Evolutionary conservation across 1,140 invertebrate genomes (phyloP).

Genomic region (Trichonephila inaurata): DNA sequence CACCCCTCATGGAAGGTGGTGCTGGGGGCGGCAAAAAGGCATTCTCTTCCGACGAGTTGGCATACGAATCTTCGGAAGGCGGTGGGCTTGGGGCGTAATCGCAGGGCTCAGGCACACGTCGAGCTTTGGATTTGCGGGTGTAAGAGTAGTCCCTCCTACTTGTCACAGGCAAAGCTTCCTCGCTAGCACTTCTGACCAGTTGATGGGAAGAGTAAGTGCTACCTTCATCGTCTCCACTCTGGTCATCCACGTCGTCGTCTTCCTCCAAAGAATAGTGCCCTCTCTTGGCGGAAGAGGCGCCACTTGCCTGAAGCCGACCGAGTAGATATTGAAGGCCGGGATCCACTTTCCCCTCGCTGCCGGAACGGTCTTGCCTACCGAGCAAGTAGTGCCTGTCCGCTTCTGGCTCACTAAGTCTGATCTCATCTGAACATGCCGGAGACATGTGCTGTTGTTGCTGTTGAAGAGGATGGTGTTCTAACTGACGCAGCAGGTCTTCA

Average conservation of each 20-base stretch:
- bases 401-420: constrained; percentile 94
- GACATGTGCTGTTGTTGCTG: constrained; percentile 86
- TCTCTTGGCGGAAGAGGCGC: constrained; percentile 62
- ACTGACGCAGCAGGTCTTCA: constrained; percentile 93
- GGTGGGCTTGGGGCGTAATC: constrained; percentile 78
- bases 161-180: constrained; percentile 88
- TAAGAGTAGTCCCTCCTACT: constrained; percentile 77
- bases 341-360: constrained; percentile 67
- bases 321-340: constrained; percentile 71
- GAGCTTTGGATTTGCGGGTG: constrained; percentile 68
- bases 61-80: constrained; percentile 78
- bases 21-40: constrained; percentile 72
- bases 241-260: constrained; percentile 55
- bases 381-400: constrained; percentile 88
- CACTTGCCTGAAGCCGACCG: constrained; percentile 68
- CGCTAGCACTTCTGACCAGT: constrained; percentile 94
- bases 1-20: constrained; percentile 56
- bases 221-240: constrained; percentile 68
- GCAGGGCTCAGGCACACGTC: constrained; percentile 73
- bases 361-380: constrained; percentile 81
- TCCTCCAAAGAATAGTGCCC: constrained; percentile 65
- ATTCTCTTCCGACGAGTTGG: constrained; percentile 78
- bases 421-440: constrained; percentile 91
- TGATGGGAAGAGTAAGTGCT: constrained; percentile 90
- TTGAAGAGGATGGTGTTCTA: constrained; percentile 87